A percentile compares a stretch with the other conserved stretches of the same genome.
phyloP scores from a whole-genome alignment of 2,113 vertebrate species.

The Pyxicephalus adspersus region DNA sequence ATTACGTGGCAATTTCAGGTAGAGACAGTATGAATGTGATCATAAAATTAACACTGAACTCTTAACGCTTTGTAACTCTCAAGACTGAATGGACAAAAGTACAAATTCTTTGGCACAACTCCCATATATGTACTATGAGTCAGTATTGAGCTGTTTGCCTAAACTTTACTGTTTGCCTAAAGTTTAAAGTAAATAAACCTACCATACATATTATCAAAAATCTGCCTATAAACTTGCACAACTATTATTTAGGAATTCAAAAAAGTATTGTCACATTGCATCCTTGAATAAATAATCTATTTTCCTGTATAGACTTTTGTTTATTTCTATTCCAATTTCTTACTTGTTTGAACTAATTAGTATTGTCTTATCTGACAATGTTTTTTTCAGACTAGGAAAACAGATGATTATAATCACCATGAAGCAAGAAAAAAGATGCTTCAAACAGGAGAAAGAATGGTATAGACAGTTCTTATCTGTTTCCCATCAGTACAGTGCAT shows the following conservation, averaged over 20 bases:
- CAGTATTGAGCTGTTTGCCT: too few relatives aligned
- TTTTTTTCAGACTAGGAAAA: constrained; percentile 32
- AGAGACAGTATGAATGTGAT: too few relatives aligned
- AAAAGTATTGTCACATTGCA: neutral
- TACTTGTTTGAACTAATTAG: constrained; percentile 36
- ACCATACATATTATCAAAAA: too few relatives aligned
- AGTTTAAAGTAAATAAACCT: too few relatives aligned
- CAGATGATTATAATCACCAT: constrained; percentile 40
- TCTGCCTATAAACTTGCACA: too few relatives aligned
- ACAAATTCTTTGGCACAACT: too few relatives aligned
- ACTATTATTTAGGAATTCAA: neutral
- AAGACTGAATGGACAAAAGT: too few relatives aligned
- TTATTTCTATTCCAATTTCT: constrained; percentile 11
- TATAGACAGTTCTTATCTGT: constrained; percentile 29
- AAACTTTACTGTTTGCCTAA: too few relatives aligned
- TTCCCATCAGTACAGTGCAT: constrained; percentile 27
- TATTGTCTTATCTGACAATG: constrained; percentile 45
- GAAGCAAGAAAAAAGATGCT: neutral
- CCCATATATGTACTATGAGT: too few relatives aligned
- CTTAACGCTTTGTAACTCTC: too few relatives aligned
- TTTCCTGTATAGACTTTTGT: neutral
- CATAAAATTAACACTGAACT: too few relatives aligned
- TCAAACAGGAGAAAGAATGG: constrained; percentile 5
- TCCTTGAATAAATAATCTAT: neutral
- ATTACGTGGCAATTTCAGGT: too few relatives aligned